A percentile compares a stretch with the other conserved stretches of the same genome.
Evolutionary conservation across 2,113 vertebrate species (phyloP).

Genomic region (Tylochromis polylepis): DNA sequence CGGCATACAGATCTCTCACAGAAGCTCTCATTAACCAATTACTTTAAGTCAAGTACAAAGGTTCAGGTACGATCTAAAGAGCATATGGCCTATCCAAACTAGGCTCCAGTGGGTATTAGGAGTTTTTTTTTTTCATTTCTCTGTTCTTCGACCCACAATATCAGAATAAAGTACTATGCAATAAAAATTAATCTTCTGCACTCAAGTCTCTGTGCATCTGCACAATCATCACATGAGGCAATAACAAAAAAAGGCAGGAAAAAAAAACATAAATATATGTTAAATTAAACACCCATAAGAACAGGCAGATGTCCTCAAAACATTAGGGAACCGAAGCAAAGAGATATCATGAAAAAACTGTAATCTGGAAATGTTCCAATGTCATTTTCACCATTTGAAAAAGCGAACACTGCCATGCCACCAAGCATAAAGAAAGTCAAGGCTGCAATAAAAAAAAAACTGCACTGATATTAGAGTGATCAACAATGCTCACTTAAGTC

Average conservation of each 20-base stretch:
- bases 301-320: neutral
- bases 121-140: neutral
- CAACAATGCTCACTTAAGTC: neutral
- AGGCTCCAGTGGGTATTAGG: neutral
- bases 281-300: neutral
- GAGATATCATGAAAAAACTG: neutral
- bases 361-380: neutral
- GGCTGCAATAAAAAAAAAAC: neutral
- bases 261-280: neutral
- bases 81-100: neutral
- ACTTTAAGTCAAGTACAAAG: neutral
- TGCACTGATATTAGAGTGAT: neutral
- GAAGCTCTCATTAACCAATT: neutral
- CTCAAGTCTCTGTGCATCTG: neutral
- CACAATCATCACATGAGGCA: neutral
- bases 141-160: neutral
- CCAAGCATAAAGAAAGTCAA: neutral
- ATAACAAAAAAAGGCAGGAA: neutral
- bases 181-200: neutral
- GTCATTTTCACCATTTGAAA: neutral
- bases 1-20: neutral
- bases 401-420: neutral
- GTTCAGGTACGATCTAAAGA: neutral
- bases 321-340: neutral
- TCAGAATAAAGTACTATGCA: neutral